Evolutionary conservation across 1,140 invertebrate genomes (phyloP).

Genomic region (Ceratitis capitata): DNA sequence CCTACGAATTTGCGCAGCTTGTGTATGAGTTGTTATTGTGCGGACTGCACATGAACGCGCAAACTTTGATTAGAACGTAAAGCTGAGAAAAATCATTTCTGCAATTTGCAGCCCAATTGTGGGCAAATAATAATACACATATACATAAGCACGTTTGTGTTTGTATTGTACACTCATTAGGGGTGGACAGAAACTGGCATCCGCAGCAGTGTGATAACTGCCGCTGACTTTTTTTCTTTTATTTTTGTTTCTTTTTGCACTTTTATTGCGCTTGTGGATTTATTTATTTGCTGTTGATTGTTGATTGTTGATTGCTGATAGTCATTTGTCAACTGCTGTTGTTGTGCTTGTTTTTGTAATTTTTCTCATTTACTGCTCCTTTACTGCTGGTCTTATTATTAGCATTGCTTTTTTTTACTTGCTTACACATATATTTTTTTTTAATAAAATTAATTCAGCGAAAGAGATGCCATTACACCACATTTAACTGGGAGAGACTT

Average conservation of each 20-base stretch:
- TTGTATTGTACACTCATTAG: background rate
- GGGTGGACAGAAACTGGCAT: slow-evolving; percentile 16
- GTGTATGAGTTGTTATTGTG: background rate
- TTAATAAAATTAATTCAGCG: slow-evolving; percentile 13
- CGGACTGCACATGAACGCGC: background rate
- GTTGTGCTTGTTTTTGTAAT: background rate
- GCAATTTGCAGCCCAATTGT: background rate
- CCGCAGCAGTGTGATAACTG: background rate
- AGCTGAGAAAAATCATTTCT: background rate
- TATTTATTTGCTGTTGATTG: slow-evolving; percentile 24
- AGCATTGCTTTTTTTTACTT: background rate
- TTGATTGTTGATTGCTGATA: slow-evolving; percentile 5
- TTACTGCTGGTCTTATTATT: background rate
- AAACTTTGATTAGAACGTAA: background rate
- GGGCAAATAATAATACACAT: background rate
- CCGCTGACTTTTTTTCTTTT: slow-evolving; percentile 1
- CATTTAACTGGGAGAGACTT: background rate
- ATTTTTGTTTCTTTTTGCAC: background rate
- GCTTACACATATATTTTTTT: background rate
- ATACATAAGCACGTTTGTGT: background rate
- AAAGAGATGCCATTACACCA: background rate
- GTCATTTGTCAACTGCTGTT: background rate
- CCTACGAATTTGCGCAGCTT: background rate
- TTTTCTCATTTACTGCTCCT: background rate
- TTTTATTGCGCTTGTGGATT: background rate